Evolutionary conservation across 2,113 vertebrate genomes (phyloP), one percentile per base, ranked within the genome.

Genomic region (Sporophila hypoxantha): DNA sequence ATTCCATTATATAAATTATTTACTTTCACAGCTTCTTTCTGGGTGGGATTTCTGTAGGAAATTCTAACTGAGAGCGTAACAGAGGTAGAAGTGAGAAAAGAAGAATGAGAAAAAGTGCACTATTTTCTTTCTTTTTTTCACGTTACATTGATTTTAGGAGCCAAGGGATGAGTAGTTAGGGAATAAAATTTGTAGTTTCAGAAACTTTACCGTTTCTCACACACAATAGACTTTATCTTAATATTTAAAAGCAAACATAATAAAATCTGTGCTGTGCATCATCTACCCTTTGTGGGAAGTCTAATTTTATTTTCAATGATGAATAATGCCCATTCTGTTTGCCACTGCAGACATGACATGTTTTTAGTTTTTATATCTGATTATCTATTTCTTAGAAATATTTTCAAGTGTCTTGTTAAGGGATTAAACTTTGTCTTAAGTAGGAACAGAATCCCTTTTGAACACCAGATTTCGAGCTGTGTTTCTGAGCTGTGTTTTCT

Each of bases 221-320:
- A 49, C 4, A 27, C 17, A 37, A 17, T 32, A 68, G 44, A 55
- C 2, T 55, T 36, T 25, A 18, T 21, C 52, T 9, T 75, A 67
- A 49, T 36, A 62, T 49, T 50, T 74, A 30, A 69, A 82, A 77
- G 6, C 7, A 80, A 91, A 69, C 5, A 36, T 41, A 10, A 27
- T 22, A 82, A 85, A 71, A 57, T 41, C 5, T 12, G 0, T 44
- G 19, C 18, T 60, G 5, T 41, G 18, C 20, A 49, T 67, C 34
- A 79, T 22, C 19, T 25, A 17, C 14, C 4, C 8, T 49, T 88
- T 69, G 10, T 44, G 46, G n/a, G 64, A 78, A 88, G 8, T 36
- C 23, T 26, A 82, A 74, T 49, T 91, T 85, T 91, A 37, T 60
- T 82, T 95, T 80, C 70, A 89, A 60, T 4, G 19, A 42, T 42